Base-by-base conservation (phyloP, 2,113 vertebrate species). In the Anolis sagrei region DNA sequence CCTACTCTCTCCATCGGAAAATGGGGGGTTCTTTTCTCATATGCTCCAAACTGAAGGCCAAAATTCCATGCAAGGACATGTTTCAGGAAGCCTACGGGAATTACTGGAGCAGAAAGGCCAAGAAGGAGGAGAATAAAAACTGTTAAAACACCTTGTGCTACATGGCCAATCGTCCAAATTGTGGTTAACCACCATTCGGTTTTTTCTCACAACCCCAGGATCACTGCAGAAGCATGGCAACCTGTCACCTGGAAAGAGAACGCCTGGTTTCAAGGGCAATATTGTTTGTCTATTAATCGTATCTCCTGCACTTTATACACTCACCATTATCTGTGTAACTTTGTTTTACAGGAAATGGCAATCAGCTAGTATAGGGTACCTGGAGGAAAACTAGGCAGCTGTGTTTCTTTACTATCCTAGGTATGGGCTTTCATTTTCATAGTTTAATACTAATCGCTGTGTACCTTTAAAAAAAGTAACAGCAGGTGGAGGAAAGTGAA, bases 21-120 rank as follows among this genome's bases (percentile, higher is more conserved):
- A 99, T 99, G 99, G 98, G 98, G 0, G 99, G 99, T 81, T 99
- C 99, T 5, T 99, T 99, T 94, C 98, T 99, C 68, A 99, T 99
- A 95, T 99, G 99, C 95, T 98, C 98, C 86, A 98, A 97, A 92
- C 97, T 99, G 73, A 94, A 98, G 78, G 98, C 98, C 25, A 95
- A 96, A 90, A 97, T 99, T 84, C 14, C 91, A 74, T 99, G 98
- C 85, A 98, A 97, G 86, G 91, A 95, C 48, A 98, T 99, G 98
- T 99, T 99, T 61, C 92, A 98, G 64, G 90, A 94, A 39, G 94
- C 96, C 1, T 99, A 99, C 36, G 88, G 92, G 85, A 97, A 96
- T 68, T 99, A 99, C 84, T 96, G 97, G 97, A 95, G 84, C 92
- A 93, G 79, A 1, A 95, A 92, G 87, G 92, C 93, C 1, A 91